A percentile compares a stretch with the other conserved stretches of the same genome.
These are phyloP conservation scores for Pyrochroa serraticornis DNA, from an alignment of 2,888 invertebrate genomes.

Conservation along the genomic window DNA sequence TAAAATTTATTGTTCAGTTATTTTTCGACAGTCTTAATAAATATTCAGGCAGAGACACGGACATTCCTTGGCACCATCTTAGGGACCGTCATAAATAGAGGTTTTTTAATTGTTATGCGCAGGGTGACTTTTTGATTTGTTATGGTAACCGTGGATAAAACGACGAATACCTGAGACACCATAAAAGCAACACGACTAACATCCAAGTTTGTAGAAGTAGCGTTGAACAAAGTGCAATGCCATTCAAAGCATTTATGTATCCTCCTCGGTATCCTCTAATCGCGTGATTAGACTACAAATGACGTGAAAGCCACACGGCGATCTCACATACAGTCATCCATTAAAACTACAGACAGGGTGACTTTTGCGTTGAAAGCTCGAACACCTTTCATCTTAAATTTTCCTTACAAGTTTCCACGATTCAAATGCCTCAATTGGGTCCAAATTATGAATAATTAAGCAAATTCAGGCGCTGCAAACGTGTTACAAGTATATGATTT, in stretches of 20 bases:
- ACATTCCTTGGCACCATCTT: slow-evolving; percentile 15
- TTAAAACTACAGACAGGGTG: neutral
- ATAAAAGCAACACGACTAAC: slow-evolving; percentile 9
- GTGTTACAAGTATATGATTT: too few relatives aligned
- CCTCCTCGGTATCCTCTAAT: slow-evolving; percentile 12
- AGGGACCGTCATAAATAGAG: neutral
- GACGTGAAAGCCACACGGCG: slow-evolving; percentile 21
- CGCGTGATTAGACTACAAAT: slow-evolving; percentile 22
- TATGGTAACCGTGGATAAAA: slow-evolving; percentile 16
- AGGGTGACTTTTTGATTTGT: slow-evolving; percentile 17
- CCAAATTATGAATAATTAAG: too few relatives aligned
- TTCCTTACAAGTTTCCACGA: too few relatives aligned
- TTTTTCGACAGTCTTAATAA: slow-evolving; percentile 4
- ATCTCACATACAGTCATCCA: slow-evolving; percentile 3
- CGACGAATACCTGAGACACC: neutral
- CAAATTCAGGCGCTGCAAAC: too few relatives aligned
- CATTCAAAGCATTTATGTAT: slow-evolving; percentile 21
- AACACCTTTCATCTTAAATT: too few relatives aligned
- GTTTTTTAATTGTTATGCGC: slow-evolving; percentile 17
- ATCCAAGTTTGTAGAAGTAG: slow-evolving; percentile 17
- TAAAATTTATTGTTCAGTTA: slow-evolving; percentile 5
- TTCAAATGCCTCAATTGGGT: too few relatives aligned
- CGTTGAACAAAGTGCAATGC: slow-evolving; percentile 1
- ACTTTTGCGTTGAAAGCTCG: neutral
- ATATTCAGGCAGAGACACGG: slow-evolving; percentile 3